Conservation (phyloP, 2,888 invertebrate genomes). For the Plebejus melissa region DNA sequence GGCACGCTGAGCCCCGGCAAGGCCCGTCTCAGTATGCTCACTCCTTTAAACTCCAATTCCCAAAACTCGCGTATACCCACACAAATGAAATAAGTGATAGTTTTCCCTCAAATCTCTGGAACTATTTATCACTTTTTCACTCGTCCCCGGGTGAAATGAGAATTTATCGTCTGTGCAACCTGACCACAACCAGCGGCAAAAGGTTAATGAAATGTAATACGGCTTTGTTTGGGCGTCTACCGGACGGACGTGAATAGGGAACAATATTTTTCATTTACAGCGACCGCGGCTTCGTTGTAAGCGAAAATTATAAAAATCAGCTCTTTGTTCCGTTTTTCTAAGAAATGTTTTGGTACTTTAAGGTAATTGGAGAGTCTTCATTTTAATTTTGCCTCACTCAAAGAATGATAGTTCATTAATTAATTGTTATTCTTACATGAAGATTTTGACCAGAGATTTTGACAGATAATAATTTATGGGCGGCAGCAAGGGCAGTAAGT, state of each 20-base stretch:
- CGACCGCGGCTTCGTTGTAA: background rate
- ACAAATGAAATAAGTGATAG: slow-evolving; percentile 1
- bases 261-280: slow-evolving; percentile 29
- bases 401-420: too few relatives aligned
- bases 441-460: too few relatives aligned
- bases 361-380: background rate
- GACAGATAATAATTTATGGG: too few relatives aligned
- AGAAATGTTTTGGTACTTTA: background rate
- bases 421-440: too few relatives aligned
- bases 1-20: too few relatives aligned
- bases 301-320: slow-evolving; percentile 5
- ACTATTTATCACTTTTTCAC: slow-evolving; percentile 71
- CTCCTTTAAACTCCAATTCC: background rate
- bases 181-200: slow-evolving; percentile 57
- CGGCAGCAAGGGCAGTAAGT: too few relatives aligned
- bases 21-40: too few relatives aligned
- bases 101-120: slow-evolving; percentile 7
- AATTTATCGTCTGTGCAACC: slow-evolving; percentile 68
- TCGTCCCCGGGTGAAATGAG: slow-evolving; percentile 70
- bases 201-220: slow-evolving; percentile 71
- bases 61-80: background rate
- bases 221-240: slow-evolving; percentile 39
- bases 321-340: background rate
- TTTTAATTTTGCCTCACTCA: background rate
- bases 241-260: slow-evolving; percentile 32